A percentile compares a stretch with the other conserved stretches of the same genome.
These are phyloP conservation scores for Acanthiza pusilla DNA, from an alignment of 2,797 vertebrate species.

Conservation along the genomic window DNA sequence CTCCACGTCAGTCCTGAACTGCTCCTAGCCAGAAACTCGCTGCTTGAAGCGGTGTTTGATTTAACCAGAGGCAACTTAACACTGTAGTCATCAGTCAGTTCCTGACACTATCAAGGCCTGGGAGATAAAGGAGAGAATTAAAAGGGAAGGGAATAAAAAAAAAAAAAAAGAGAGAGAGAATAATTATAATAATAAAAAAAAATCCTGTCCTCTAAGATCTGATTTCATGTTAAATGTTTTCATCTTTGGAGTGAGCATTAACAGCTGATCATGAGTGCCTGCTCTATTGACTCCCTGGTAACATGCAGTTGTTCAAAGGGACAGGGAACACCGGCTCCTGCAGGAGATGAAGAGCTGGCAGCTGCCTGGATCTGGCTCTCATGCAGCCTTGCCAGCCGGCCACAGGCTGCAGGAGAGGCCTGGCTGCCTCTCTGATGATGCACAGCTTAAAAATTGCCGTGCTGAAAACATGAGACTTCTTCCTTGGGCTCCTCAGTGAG, in stretches of 20 bases:
- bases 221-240: neutral
- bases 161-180: neutral
- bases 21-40: neutral
- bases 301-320: neutral
- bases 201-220: neutral
- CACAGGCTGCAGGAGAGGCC: neutral
- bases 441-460: neutral
- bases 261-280: neutral
- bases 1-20: neutral
- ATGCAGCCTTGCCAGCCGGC: neutral
- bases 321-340: neutral
- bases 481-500: neutral
- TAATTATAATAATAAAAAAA: neutral
- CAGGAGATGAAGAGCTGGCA: neutral
- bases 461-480: accelerated
- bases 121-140: constrained; percentile 19
- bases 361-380: neutral
- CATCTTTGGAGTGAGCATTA: neutral
- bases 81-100: neutral
- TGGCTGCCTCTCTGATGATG: neutral
- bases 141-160: neutral
- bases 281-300: neutral
- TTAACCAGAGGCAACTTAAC: constrained; percentile 18
- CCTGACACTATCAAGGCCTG: constrained; percentile 20
- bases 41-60: constrained; percentile 18